Percentiles rank a stretch among this genome's conserved stretches.
Conservation (phyloP, 2,888 invertebrate genomes). For the Seira sanloemensis region DNA sequence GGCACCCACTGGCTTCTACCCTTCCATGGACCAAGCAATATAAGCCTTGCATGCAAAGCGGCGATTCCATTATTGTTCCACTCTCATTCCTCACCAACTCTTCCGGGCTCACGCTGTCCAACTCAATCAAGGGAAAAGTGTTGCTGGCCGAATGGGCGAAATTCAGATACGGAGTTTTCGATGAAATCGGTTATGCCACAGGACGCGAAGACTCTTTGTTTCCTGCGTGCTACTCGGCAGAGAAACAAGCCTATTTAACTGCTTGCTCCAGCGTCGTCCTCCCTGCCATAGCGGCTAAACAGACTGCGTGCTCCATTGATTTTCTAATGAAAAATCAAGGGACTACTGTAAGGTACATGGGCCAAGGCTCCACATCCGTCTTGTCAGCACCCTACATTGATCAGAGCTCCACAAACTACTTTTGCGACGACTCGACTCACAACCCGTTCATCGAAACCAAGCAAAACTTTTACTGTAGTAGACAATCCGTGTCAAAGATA, state of each 20-base stretch:
- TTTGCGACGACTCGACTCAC: slow-evolving; percentile 81
- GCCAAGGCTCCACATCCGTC: not conserved
- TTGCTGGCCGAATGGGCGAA: slow-evolving; percentile 82
- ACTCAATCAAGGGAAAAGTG: slow-evolving; percentile 70
- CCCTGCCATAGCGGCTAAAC: slow-evolving; percentile 21
- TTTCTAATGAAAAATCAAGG: not conserved
- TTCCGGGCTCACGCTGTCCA: not conserved
- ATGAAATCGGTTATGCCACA: slow-evolving; percentile 79
- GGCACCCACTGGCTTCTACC: slow-evolving; percentile 75
- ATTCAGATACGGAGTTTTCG: slow-evolving; percentile 83
- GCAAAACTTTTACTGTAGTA: slow-evolving; percentile 81
- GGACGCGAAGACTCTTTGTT: slow-evolving; percentile 80
- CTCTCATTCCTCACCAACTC: slow-evolving; percentile 41
- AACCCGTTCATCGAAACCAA: slow-evolving; percentile 81
- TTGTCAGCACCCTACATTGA: slow-evolving; percentile 13
- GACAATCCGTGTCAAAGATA: slow-evolving; percentile 80
- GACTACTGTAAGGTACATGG: not conserved
- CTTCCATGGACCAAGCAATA: slow-evolving; percentile 80
- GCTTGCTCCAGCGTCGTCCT: slow-evolving; percentile 35
- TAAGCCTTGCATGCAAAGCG: slow-evolving; percentile 79
- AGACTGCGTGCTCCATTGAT: slow-evolving; percentile 5
- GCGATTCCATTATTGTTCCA: slow-evolving; percentile 79
- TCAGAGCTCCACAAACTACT: slow-evolving; percentile 75
- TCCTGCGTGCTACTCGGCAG: slow-evolving; percentile 78
- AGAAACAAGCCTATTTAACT: slow-evolving; percentile 65